These are phyloP conservation scores for Ormyrus thymus DNA, from an alignment of 2,888 invertebrate genomes.

Conservation along the genomic window DNA sequence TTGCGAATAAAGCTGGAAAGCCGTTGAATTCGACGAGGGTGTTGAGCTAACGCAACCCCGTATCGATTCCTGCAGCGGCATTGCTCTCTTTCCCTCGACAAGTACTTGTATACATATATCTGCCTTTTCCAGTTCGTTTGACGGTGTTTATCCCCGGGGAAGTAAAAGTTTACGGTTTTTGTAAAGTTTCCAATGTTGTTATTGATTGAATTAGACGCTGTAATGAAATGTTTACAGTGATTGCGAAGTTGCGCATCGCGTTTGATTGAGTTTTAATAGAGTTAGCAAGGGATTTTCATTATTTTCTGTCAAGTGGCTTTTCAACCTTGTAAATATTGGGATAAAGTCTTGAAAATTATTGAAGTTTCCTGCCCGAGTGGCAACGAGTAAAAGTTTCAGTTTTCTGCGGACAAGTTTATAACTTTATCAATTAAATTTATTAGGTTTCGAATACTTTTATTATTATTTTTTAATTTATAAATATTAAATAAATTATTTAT, in stretches of 20 bases:
- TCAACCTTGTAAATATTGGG: background rate
- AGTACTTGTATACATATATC: too few relatives aligned
- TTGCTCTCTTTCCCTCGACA: background rate
- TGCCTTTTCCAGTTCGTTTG: too few relatives aligned
- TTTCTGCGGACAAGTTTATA: too few relatives aligned
- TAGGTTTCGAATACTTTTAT: too few relatives aligned
- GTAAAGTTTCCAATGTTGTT: background rate
- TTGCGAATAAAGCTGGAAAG: slow-evolving; percentile 14
- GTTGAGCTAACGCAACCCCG: slow-evolving; percentile 53
- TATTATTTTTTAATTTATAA: too few relatives aligned
- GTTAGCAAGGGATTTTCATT: slow-evolving; percentile 14
- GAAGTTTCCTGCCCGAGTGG: background rate
- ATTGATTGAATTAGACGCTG: slow-evolving; percentile 13
- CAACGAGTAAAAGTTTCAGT: background rate
- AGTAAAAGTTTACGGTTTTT: background rate
- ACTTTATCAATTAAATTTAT: too few relatives aligned
- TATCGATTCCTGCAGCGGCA: slow-evolving; percentile 54
- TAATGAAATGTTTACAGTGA: background rate
- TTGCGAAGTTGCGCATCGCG: slow-evolving; percentile 8
- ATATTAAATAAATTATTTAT: too few relatives aligned
- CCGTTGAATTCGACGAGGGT: slow-evolving; percentile 48
- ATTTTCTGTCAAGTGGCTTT: slow-evolving; percentile 10
- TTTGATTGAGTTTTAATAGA: slow-evolving; percentile 13
- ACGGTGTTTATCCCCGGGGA: too few relatives aligned
- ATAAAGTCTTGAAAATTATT: background rate